Base-by-base conservation (phyloP, 2,797 vertebrate species). In the Coracias cyanogaster region DNA sequence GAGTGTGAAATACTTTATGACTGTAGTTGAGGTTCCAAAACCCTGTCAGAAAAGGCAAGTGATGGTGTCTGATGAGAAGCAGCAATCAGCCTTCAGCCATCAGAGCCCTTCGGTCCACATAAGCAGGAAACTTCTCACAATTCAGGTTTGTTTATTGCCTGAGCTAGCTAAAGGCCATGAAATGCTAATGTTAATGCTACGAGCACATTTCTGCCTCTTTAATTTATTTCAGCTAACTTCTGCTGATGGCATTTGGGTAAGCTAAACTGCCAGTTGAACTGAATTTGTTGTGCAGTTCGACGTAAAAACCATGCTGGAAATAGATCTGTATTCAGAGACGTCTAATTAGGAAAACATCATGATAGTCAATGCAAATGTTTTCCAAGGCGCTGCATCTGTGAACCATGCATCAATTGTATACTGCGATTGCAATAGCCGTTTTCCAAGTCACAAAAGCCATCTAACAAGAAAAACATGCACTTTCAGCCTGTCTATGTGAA, bases 321-420 rank as follows among this genome's bases (percentile, higher is more conserved):
- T 73, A 78, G 91, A 72, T 93, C 93, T 92, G 94, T 33, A 58
- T 93, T 94, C 80, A 25, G 86, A 93, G 92, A 67, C 74, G 13
- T 94, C 96, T 97, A 97, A 97, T 97, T 97, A 98, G 95, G 77
- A 96, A 92, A 97, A 82, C 89, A 88, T 90, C 93, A 91, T 86
- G 83, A 81, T 64, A 73, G 89, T 91, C 94, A 82, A 67, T 12
- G 77, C 72, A 89, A 94, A 91, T 78, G 79, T 94, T 96, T 97
- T 97, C 93, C 74, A 24, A 96, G 90, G 95, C 96, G 66, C 85
- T 35, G n/a, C 96, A 90, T 95, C 96, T 96, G 95, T 45, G 82
- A 80, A 55, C n/a, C 8, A 29, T 52, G 82, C 96, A 91, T 93
- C 94, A 60, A 58, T 14, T 55, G 81, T 86, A 62, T 41, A 79